These are phyloP conservation scores for Pseudolaguvia tuberculata DNA, from an alignment of 2,113 vertebrate species.

Conservation along the genomic window DNA sequence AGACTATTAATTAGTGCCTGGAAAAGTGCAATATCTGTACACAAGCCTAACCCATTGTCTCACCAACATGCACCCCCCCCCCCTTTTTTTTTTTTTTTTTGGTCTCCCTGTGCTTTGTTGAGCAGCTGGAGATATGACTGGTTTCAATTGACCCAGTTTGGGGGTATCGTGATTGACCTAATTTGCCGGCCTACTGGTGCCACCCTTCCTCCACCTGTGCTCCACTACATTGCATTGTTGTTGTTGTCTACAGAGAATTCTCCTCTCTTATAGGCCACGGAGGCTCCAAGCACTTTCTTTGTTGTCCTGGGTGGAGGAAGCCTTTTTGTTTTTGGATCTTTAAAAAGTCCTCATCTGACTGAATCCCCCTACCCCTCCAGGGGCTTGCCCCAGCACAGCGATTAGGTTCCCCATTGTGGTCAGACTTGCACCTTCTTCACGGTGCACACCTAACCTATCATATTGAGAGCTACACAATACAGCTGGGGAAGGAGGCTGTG, in stretches of 20 bases:
- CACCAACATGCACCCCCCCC: not conserved
- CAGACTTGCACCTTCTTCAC: conserved; percentile 23
- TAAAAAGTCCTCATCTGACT: conserved; percentile 20
- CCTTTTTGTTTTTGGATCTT: conserved; percentile 31
- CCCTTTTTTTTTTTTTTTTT: not conserved
- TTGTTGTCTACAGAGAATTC: conserved; percentile 28
- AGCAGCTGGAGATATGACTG: conserved; percentile 29
- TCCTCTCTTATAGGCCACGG: conserved; percentile 24
- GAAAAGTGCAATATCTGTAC: conserved; percentile 15
- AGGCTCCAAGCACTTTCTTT: conserved; percentile 19
- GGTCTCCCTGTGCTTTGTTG: conserved; percentile 18
- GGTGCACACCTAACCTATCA: conserved; percentile 30
- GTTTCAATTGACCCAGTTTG: conserved; percentile 66
- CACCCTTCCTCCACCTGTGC: conserved; percentile 32
- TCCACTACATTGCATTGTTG: conserved; percentile 44
- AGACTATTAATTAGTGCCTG: conserved; percentile 17
- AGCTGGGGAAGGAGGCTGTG: conserved; percentile 37
- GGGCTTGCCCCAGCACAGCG: conserved; percentile 40
- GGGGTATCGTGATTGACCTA: conserved; percentile 70
- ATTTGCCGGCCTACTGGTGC: conserved; percentile 53
- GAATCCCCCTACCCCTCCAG: conserved; percentile 13
- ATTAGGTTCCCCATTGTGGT: conserved; percentile 59
- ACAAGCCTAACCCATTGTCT: not conserved
- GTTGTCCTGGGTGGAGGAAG: conserved; percentile 24
- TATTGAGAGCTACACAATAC: conserved; percentile 47